Conservation (phyloP, 2,113 vertebrate species). For the Ceyx cyanopectus region DNA sequence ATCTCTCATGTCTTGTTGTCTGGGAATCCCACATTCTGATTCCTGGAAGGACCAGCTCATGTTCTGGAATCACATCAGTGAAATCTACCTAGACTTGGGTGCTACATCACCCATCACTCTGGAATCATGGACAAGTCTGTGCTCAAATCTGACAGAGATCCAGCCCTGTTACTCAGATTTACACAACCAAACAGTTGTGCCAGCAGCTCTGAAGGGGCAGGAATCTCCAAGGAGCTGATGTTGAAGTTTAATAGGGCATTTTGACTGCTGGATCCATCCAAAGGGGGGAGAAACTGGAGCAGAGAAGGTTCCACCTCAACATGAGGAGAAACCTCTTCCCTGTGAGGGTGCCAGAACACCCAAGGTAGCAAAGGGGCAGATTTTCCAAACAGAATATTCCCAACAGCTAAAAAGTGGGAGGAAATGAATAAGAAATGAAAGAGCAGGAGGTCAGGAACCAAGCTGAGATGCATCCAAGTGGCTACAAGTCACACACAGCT, state of each 20-base stretch:
- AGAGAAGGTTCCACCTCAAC: too few relatives aligned
- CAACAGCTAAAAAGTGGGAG: background rate
- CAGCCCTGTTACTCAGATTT: background rate
- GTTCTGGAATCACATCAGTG: background rate
- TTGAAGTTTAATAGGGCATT: too few relatives aligned
- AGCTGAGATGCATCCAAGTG: background rate
- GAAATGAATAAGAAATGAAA: background rate
- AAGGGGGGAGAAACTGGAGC: too few relatives aligned
- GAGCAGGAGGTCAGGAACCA: background rate
- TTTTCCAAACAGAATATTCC: background rate
- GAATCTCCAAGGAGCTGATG: too few relatives aligned
- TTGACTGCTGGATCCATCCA: too few relatives aligned
- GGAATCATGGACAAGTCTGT: background rate
- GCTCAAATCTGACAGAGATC: background rate
- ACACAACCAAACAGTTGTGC: rapidly evolving
- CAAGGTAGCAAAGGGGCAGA: background rate
- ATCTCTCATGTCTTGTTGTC: rapidly evolving
- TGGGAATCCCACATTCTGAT: background rate
- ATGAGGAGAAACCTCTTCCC: too few relatives aligned
- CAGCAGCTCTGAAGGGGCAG: background rate
- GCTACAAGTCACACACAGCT: background rate
- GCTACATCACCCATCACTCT: background rate
- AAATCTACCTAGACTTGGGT: background rate
- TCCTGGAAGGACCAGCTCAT: background rate
- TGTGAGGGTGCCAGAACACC: background rate